A percentile compares a stretch with the other conserved stretches of the same genome.
These are phyloP conservation scores for Sesia bembeciformis DNA, from an alignment of 2,888 invertebrate genomes.

Conservation along the genomic window DNA sequence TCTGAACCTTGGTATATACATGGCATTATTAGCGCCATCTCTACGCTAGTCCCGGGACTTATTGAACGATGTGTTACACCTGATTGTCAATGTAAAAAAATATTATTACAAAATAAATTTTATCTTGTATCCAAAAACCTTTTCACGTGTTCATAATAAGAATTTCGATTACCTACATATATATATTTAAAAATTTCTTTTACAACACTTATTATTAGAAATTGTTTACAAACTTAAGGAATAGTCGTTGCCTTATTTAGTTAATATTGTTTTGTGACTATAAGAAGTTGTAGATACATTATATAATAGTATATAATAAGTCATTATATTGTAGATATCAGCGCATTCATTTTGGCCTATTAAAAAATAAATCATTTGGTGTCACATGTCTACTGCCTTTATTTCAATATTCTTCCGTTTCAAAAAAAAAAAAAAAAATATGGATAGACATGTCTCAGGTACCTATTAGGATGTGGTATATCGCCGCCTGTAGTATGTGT, in stretches of 20 bases:
- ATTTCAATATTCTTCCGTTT: too few relatives aligned
- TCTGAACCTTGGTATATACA: too few relatives aligned
- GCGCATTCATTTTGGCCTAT: slow-evolving; percentile 72
- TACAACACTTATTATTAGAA: slow-evolving; percentile 32
- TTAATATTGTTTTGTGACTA: slow-evolving; percentile 70
- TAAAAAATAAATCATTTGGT: slow-evolving; percentile 72
- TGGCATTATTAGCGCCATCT: too few relatives aligned
- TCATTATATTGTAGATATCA: slow-evolving; percentile 70
- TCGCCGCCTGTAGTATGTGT: too few relatives aligned
- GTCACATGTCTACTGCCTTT: slow-evolving; percentile 41
- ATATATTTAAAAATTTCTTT: slow-evolving; percentile 20
- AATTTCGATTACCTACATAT: slow-evolving; percentile 19
- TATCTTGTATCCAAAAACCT: slow-evolving; percentile 27
- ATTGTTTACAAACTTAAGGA: slow-evolving; percentile 58
- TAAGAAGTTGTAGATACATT: slow-evolving; percentile 68
- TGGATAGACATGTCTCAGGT: too few relatives aligned
- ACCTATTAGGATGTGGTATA: too few relatives aligned
- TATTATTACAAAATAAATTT: background rate
- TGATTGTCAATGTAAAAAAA: background rate
- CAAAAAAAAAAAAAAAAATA: too few relatives aligned
- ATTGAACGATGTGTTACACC: too few relatives aligned
- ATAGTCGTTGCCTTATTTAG: slow-evolving; percentile 75
- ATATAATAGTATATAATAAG: slow-evolving; percentile 57
- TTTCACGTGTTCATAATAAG: slow-evolving; percentile 50
- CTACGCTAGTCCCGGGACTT: too few relatives aligned